Base-by-base conservation (phyloP, 2,888 invertebrate genomes). In the Galerucella pusilla region DNA sequence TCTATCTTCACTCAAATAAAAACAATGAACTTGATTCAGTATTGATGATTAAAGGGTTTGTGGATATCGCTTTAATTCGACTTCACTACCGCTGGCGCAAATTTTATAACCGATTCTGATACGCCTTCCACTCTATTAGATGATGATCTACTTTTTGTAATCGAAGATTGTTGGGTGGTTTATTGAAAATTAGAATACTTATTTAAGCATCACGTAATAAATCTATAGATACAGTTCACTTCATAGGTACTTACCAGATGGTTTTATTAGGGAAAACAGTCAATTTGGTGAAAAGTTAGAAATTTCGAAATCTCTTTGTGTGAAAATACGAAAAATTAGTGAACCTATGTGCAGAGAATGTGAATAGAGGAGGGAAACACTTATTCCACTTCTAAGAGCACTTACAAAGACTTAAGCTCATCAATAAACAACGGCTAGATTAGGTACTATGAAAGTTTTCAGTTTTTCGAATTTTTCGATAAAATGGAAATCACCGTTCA, bases 71-170 rank as follows among this genome's bases (percentile, higher is more conserved):
- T 35, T 35, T 35, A 35, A 35, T 35, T 35, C 35, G 35, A 10
- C 20, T 57, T 57, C 20, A 57, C 16, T 57, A 73, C 74, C 69
- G 9, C 3, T 64, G 75, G 75, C 20, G 75, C 60, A 71, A 75
- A 63, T 16, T 6, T 0, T 49, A 7, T 16, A 3, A 25, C 46
- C 46, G 45, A 42, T 66, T 25, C 71, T 71, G 64, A 65, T 71
- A 20, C 63, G 46, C 11, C 45, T 64, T 72, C 46, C 35, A 64
- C 20, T 64, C 68, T 75, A 75, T 64, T 75, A 71, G 71, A 65
- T 65, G 71, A 72, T 66, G 52, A 72, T 68, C 68, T 71, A 65
- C 59, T 59, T 66, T 71, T 63, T 71, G 67, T 75, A 64, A 71
- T 75, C 49, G 49, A 69, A 69, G 46, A 69, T 61, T 61, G 49